A percentile compares a stretch with the other conserved stretches of the same genome.
Conservation (phyloP, 2,797 vertebrate genomes). For the Triplophysa yarkandensis region DNA sequence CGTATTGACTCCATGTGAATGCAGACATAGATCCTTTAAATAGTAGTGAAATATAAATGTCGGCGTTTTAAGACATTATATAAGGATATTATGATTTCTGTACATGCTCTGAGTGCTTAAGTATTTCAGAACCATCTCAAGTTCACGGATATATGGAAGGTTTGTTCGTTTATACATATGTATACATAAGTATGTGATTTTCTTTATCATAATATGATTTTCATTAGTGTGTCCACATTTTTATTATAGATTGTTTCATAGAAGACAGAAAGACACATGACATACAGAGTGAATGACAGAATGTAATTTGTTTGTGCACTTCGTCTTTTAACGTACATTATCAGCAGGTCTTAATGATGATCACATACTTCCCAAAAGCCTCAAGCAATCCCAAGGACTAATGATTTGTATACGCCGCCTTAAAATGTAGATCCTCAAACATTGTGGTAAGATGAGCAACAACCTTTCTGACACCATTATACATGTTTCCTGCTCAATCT, state of each 20-base stretch:
- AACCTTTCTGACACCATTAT: constrained; percentile 32
- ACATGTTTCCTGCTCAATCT: not conserved
- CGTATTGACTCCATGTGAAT: constrained; percentile 32
- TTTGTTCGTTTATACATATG: no score
- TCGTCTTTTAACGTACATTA: not conserved
- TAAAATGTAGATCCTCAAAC: constrained; percentile 14
- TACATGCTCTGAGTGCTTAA: no score
- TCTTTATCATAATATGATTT: not conserved
- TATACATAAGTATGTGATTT: no score
- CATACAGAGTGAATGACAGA: not conserved
- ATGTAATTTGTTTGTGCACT: not conserved
- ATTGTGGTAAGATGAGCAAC: not conserved
- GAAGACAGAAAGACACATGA: not conserved
- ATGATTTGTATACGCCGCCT: constrained; percentile 9
- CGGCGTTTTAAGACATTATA: not conserved
- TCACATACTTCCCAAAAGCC: not conserved
- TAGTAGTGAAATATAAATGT: constrained; percentile 23
- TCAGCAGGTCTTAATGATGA: not conserved
- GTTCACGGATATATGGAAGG: not conserved
- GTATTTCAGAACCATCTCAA: not conserved
- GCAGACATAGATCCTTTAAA: constrained; percentile 10
- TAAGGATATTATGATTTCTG: no score
- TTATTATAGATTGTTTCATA: no score
- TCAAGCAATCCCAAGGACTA: not conserved
- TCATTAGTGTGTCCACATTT: not conserved